Conservation (phyloP, 2,113 vertebrate species). For the Notothenia rossii region DNA sequence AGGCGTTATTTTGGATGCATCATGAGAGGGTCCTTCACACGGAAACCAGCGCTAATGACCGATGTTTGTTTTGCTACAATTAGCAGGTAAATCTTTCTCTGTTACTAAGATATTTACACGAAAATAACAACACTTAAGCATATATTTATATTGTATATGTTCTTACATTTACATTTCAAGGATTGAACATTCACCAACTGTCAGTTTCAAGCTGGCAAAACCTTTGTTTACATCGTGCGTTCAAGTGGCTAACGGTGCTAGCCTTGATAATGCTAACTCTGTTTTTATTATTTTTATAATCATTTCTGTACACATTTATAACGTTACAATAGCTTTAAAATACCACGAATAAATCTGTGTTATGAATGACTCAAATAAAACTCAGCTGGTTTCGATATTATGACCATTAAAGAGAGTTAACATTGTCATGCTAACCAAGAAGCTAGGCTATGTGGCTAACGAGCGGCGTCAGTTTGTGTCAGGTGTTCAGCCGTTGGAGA, state of each 20-base stretch:
- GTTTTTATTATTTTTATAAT: neutral
- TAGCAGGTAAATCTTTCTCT: conserved; percentile 71
- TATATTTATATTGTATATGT: rapidly evolving
- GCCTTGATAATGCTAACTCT: conserved; percentile 38
- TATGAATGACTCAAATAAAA: rapidly evolving
- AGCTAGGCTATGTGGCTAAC: conserved; percentile 46
- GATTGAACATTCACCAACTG: neutral
- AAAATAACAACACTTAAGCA: rapidly evolving
- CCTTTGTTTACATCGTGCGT: conserved; percentile 62
- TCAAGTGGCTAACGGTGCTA: conserved; percentile 46
- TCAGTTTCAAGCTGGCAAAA: neutral
- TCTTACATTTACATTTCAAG: rapidly evolving
- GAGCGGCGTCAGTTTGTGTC: conserved; percentile 8
- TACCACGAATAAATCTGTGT: rapidly evolving
- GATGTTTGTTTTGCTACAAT: conserved; percentile 80
- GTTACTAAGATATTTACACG: neutral
- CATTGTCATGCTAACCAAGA: neutral
- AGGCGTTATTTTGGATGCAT: conserved; percentile 46
- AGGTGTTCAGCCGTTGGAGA: neutral
- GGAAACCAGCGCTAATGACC: conserved; percentile 64
- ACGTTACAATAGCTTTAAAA: neutral
- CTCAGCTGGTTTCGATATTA: rapidly evolving
- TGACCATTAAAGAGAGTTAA: too few relatives aligned
- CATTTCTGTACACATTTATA: neutral
- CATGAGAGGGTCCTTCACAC: conserved; percentile 68